Evolutionary conservation across 2,888 invertebrate genomes (phyloP).

Genomic region (Neoaliturus tenellus): DNA sequence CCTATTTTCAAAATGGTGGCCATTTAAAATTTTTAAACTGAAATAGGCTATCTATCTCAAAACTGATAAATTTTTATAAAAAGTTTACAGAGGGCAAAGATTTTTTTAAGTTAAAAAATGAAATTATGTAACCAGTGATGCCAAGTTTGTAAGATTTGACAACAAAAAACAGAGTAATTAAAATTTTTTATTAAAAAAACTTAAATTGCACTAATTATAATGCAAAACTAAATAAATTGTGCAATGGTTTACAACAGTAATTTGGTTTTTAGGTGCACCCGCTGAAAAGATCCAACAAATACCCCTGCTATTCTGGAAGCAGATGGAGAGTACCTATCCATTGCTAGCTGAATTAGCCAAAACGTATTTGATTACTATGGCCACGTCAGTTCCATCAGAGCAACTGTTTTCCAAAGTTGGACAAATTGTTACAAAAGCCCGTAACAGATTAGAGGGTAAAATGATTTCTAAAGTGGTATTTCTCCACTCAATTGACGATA

Average conservation of each 20-base stretch:
- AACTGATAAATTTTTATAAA: too few relatives aligned
- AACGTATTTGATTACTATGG: constrained; percentile 55
- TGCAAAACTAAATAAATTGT: constrained; percentile 16
- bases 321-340: constrained; percentile 57
- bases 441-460: constrained; percentile 55
- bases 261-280: constrained; percentile 56
- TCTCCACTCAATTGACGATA: constrained; percentile 52
- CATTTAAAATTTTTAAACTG: too few relatives aligned
- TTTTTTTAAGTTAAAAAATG: too few relatives aligned
- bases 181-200: neutral
- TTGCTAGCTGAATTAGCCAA: constrained; percentile 54
- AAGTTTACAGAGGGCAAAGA: too few relatives aligned
- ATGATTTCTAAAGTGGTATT: constrained; percentile 53
- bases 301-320: constrained; percentile 52
- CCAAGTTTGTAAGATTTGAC: too few relatives aligned
- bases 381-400: constrained; percentile 61
- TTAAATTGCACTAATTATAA: neutral
- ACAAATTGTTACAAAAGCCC: constrained; percentile 54
- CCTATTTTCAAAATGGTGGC: too few relatives aligned
- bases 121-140: too few relatives aligned
- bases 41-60: too few relatives aligned
- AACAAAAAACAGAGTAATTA: neutral
- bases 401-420: constrained; percentile 60
- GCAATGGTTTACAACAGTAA: constrained; percentile 22
- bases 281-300: constrained; percentile 56